Percentiles rank a stretch among this genome's conserved stretches.
These are phyloP conservation scores for Hippolais icterina DNA, from an alignment of 2,113 vertebrate species.

Conservation along the genomic window DNA sequence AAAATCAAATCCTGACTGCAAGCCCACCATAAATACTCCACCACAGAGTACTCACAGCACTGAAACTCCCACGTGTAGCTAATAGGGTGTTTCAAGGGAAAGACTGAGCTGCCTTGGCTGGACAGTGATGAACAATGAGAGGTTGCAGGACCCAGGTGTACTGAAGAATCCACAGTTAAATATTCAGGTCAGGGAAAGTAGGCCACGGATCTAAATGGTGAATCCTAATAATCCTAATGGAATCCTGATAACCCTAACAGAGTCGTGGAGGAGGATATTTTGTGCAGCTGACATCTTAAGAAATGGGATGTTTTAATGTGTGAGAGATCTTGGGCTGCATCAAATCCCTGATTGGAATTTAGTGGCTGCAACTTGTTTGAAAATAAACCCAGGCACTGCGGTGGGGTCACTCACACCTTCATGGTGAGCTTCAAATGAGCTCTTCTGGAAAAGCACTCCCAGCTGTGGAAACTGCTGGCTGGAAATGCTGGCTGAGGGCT, in stretches of 20 bases:
- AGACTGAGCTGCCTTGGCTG: background rate
- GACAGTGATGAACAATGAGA: slow-evolving; percentile 12
- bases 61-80: background rate
- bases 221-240: background rate
- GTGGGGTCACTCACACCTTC: background rate
- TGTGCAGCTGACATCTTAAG: background rate
- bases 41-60: background rate
- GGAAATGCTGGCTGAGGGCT: background rate
- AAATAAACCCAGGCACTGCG: background rate
- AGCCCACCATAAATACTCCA: background rate
- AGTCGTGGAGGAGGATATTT: background rate
- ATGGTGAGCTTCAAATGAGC: background rate
- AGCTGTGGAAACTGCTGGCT: background rate
- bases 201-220: background rate
- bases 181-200: slow-evolving; percentile 37
- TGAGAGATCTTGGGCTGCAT: background rate
- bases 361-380: background rate
- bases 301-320: background rate
- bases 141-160: background rate
- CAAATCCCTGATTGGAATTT: background rate
- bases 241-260: background rate
- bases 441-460: background rate
- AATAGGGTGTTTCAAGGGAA: background rate
- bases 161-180: background rate
- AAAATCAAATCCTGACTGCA: background rate